These are phyloP conservation scores for Resseliella maxima DNA, from an alignment of 2,888 invertebrate genomes.

Conservation along the genomic window DNA sequence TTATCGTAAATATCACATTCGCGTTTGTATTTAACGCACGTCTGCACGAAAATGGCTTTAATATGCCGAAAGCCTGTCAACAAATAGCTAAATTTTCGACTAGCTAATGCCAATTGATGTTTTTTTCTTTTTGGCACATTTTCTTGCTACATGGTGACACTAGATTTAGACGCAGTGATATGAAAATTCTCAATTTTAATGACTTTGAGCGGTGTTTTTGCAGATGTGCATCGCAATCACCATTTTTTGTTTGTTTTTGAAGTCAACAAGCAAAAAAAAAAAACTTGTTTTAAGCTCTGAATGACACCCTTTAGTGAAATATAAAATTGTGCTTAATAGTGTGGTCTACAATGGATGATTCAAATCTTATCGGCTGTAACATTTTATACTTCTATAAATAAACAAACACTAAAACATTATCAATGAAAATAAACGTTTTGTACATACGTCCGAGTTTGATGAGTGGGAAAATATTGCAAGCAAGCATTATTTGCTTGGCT, in stretches of 20 bases:
- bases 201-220: too few relatives aligned
- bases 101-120: neutral
- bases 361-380: neutral
- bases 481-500: neutral
- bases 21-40: conserved; percentile 22
- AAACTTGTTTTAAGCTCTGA: too few relatives aligned
- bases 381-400: neutral
- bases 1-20: neutral
- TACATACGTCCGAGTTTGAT: neutral
- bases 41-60: neutral
- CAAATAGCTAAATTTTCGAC: neutral
- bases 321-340: too few relatives aligned
- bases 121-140: neutral
- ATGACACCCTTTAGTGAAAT: too few relatives aligned
- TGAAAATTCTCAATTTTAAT: too few relatives aligned
- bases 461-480: neutral
- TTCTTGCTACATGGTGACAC: too few relatives aligned
- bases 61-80: neutral
- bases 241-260: too few relatives aligned
- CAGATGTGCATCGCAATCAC: too few relatives aligned
- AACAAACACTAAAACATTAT: neutral
- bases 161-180: too few relatives aligned
- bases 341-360: neutral
- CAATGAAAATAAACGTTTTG: neutral
- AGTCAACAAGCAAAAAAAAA: too few relatives aligned